Evolutionary conservation across 1,140 invertebrate genomes (phyloP).

Genomic region (Schlechtendalia chinensis): DNA sequence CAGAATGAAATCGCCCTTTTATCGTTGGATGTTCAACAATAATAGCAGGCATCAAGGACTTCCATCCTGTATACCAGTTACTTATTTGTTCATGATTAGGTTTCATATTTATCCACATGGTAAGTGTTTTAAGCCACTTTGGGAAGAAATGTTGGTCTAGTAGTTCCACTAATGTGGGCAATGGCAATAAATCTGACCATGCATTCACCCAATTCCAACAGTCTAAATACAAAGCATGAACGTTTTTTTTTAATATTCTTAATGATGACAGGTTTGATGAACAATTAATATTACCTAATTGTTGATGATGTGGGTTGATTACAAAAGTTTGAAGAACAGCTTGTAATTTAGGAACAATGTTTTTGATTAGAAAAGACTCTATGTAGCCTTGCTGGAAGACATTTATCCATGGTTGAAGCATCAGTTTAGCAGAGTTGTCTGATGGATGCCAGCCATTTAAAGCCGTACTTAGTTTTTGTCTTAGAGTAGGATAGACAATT

Average conservation of each 20-base stretch:
- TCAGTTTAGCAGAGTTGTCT: slow-evolving; percentile 86
- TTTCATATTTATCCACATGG: slow-evolving; percentile 76
- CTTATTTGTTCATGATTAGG: slow-evolving; percentile 81
- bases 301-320: slow-evolving; percentile 84
- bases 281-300: slow-evolving; percentile 61
- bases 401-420: slow-evolving; percentile 87
- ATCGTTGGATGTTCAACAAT: slow-evolving; percentile 68
- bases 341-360: slow-evolving; percentile 89
- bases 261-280: slow-evolving; percentile 51
- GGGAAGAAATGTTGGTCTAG: slow-evolving; percentile 85
- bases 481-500: slow-evolving; percentile 85
- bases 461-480: slow-evolving; percentile 85
- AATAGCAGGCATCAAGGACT: slow-evolving; percentile 70
- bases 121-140: slow-evolving; percentile 78
- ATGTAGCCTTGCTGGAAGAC: slow-evolving; percentile 81
- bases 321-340: slow-evolving; percentile 69
- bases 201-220: slow-evolving; percentile 84
- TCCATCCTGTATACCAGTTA: slow-evolving; percentile 88
- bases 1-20: slow-evolving; percentile 80
- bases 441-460: slow-evolving; percentile 88
- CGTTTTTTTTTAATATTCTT: slow-evolving; percentile 51
- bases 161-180: slow-evolving; percentile 68
- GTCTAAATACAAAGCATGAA: slow-evolving; percentile 54
- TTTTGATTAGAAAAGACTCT: slow-evolving; percentile 80
- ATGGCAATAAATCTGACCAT: slow-evolving; percentile 78